Percentiles rank a stretch among this genome's conserved stretches.
phyloP scores from a whole-genome alignment of 1,140 invertebrate genomes.

The Xylocopa sonorina region DNA sequence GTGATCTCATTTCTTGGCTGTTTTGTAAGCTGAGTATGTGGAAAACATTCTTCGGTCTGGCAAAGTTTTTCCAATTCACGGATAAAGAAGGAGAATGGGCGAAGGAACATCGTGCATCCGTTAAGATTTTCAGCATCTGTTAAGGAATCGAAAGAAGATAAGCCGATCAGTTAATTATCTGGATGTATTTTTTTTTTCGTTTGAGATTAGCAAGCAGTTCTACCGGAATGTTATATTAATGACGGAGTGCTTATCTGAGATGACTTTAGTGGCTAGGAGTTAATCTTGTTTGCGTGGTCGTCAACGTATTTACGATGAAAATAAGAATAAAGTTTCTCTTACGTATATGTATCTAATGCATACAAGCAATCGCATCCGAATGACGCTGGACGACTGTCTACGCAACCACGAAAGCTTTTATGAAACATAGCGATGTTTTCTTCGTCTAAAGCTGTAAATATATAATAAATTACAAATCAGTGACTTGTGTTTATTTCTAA shows the following conservation, averaged over 20 bases:
- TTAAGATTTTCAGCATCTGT: background rate
- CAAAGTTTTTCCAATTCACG: background rate
- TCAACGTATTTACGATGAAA: constrained; percentile 8
- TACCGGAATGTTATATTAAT: background rate
- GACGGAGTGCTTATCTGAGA: background rate
- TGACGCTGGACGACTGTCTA: background rate
- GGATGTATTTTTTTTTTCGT: background rate
- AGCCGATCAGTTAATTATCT: background rate
- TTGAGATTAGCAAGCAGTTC: background rate
- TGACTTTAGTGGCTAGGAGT: background rate
- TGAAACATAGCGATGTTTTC: background rate
- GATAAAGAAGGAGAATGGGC: background rate
- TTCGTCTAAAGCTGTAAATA: background rate
- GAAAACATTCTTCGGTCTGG: background rate
- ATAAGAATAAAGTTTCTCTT: constrained; percentile 8
- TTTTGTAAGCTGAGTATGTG: constrained; percentile 7
- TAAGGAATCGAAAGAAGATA: background rate
- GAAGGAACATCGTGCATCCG: background rate
- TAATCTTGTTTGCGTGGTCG: constrained; percentile 10
- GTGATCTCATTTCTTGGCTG: constrained; percentile 12
- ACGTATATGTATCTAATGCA: background rate
- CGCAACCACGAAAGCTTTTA: background rate
- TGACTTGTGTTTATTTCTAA: background rate
- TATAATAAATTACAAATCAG: background rate
- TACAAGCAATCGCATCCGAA: background rate